A percentile compares a stretch with the other conserved stretches of the same genome.
These are phyloP conservation scores for Dromococcyx pavoninus DNA, from an alignment of 2,797 vertebrate genomes.

Conservation along the genomic window DNA sequence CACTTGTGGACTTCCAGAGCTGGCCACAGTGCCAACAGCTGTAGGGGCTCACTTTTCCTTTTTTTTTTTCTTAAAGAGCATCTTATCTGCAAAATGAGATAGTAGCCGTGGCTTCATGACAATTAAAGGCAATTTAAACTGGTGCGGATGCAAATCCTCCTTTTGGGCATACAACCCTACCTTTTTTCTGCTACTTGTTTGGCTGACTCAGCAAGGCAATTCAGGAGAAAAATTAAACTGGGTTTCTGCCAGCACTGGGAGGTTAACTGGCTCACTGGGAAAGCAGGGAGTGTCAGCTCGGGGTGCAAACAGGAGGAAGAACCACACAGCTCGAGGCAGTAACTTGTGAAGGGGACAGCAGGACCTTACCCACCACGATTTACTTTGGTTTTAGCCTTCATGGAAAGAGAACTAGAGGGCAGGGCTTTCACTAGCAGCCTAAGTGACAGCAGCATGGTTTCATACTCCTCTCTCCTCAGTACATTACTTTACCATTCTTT, in stretches of 20 bases:
- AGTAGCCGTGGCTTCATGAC: background rate
- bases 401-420: background rate
- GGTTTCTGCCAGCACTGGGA: background rate
- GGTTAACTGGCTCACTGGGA: background rate
- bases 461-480: background rate
- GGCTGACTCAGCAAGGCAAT: background rate
- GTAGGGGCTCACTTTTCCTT: background rate
- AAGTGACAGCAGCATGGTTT: background rate
- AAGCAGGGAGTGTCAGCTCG: rapidly evolving
- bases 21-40: background rate
- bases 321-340: background rate
- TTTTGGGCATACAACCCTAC: background rate
- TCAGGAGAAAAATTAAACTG: background rate
- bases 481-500: background rate
- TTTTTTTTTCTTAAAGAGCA: background rate
- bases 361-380: background rate
- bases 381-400: background rate
- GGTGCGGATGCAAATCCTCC: background rate
- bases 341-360: background rate
- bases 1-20: background rate
- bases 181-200: background rate
- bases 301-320: background rate
- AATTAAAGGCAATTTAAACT: background rate
- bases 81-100: background rate
- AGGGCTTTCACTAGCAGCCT: background rate